Percentiles rank a stretch among this genome's conserved stretches.
Conservation (phyloP, 2,113 vertebrate species). For the Chionodraco myersi region DNA sequence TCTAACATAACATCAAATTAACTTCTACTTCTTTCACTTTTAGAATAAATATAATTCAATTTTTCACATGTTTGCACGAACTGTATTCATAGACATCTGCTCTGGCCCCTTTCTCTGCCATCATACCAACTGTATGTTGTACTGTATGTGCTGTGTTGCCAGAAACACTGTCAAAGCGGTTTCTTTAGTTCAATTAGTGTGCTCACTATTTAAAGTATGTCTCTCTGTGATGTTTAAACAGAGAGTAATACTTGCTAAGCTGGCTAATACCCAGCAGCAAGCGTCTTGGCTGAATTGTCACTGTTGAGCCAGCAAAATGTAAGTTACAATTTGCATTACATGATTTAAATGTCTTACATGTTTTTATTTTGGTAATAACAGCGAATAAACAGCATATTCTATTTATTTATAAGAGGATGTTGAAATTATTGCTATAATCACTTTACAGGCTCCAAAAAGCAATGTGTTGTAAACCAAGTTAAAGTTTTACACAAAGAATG, state of each 20-base stretch:
- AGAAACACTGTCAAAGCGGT: not conserved
- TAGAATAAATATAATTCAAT: too few relatives aligned
- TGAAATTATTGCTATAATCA: not conserved
- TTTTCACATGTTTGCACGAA: not conserved
- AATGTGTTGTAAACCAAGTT: not conserved
- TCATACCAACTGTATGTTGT: not conserved
- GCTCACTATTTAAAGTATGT: not conserved
- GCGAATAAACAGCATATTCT: not conserved
- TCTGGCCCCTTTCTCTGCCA: not conserved
- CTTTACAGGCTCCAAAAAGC: not conserved
- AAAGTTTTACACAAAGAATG: not conserved
- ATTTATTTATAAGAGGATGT: not conserved
- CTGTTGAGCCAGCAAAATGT: too few relatives aligned
- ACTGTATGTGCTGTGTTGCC: not conserved
- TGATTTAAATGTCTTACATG: not conserved
- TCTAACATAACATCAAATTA: not conserved
- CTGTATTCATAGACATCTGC: not conserved
- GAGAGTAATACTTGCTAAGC: not conserved
- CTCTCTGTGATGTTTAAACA: not conserved
- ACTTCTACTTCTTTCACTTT: not conserved
- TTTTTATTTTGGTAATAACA: not conserved
- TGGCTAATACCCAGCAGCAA: too few relatives aligned
- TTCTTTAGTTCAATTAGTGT: not conserved
- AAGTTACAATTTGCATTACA: not conserved
- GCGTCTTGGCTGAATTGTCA: too few relatives aligned